Percentiles rank a stretch among this genome's conserved stretches.
phyloP scores from a whole-genome alignment of 2,113 vertebrate species.

The Crypturellus undulatus region DNA sequence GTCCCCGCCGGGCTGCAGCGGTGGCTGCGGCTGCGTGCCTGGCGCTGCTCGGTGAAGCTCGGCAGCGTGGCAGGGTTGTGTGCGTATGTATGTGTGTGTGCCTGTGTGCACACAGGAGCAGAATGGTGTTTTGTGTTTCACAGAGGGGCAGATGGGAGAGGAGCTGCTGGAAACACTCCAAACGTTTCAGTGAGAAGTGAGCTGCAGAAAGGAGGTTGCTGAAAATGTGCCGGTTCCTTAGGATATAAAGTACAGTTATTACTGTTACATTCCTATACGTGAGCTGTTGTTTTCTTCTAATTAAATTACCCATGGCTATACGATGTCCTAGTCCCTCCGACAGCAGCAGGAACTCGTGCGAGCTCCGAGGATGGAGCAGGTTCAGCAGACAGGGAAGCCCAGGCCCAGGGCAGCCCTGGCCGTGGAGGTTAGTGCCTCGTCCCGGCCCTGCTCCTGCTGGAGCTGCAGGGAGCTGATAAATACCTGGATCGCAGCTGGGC shows the following conservation, averaged over 20 bases:
- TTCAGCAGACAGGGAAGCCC: background rate
- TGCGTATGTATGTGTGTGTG: rapidly evolving
- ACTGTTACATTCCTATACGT: background rate
- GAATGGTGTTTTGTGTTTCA: background rate
- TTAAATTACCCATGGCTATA: background rate
- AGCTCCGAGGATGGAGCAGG: rapidly evolving
- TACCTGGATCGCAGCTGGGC: rapidly evolving
- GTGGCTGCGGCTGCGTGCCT: rapidly evolving
- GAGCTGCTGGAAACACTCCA: background rate
- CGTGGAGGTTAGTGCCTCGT: background rate
- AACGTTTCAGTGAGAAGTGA: background rate
- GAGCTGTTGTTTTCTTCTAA: background rate
- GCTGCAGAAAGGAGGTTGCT: background rate
- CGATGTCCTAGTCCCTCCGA: background rate
- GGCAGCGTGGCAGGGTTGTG: background rate
- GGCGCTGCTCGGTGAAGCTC: background rate
- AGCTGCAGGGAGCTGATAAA: background rate
- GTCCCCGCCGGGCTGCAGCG: too few relatives aligned
- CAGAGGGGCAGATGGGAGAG: slow-evolving; percentile 1
- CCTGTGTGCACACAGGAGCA: rapidly evolving
- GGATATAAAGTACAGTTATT: background rate
- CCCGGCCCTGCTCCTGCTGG: rapidly evolving
- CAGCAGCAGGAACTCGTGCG: rapidly evolving
- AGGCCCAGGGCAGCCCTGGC: background rate
- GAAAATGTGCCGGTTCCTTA: background rate